Evolutionary conservation across 2,113 vertebrate species (phyloP).

Genomic region (Erpornis zantholeuca): DNA sequence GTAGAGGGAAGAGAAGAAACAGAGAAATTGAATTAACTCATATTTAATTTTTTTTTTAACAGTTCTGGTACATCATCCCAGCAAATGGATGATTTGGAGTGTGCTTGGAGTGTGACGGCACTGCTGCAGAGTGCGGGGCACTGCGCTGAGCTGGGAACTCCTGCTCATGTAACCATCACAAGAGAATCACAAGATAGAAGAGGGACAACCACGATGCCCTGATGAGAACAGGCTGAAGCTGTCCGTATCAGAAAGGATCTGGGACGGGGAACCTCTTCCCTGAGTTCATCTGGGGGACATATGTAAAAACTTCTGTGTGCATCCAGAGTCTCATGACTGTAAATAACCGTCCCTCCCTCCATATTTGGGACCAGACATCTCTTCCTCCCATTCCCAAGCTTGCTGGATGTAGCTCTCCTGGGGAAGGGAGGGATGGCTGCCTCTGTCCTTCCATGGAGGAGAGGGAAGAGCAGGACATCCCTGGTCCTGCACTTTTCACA

Average conservation of each 20-base stretch:
- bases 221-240: not conserved
- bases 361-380: not conserved
- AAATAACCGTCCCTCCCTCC: not conserved
- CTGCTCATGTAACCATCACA: conserved; percentile 4
- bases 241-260: not conserved
- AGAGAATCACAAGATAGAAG: not conserved
- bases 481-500: not conserved
- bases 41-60: not conserved
- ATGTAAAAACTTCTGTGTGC: not conserved
- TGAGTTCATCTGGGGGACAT: conserved; percentile 19
- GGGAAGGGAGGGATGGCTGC: not conserved
- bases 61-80: not conserved
- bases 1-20: not conserved
- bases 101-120: accelerated
- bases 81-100: accelerated
- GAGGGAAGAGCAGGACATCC: not conserved
- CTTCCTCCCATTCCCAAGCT: not conserved
- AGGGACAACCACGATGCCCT: not conserved
- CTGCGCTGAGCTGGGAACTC: not conserved
- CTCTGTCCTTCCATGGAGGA: not conserved
- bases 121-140: not conserved
- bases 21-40: not conserved
- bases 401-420: not conserved
- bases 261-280: not conserved
- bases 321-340: not conserved